Conservation (phyloP, 2,113 vertebrate genomes). For the Pleuronectes platessa region DNA sequence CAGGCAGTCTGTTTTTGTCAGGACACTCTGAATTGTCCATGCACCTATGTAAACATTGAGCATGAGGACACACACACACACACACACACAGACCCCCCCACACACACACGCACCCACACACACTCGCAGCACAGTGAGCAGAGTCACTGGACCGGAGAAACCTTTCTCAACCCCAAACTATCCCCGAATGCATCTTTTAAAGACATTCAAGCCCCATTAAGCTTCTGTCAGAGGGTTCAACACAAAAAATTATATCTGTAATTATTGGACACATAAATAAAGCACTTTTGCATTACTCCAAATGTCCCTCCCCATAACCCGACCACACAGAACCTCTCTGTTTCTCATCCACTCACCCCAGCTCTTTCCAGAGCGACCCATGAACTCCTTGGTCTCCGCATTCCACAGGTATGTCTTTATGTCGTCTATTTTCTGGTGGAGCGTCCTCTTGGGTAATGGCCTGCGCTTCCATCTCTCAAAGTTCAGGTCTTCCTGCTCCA, state of each 20-base stretch:
- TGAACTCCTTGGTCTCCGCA: slow-evolving; percentile 91
- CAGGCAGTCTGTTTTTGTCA: slow-evolving; percentile 87
- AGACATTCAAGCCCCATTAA: slow-evolving; percentile 15
- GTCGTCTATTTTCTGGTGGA: slow-evolving; percentile 85
- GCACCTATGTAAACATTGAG: slow-evolving; percentile 86
- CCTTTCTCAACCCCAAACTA: slow-evolving; percentile 47
- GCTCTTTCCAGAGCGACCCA: slow-evolving; percentile 94
- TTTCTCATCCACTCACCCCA: slow-evolving; percentile 89
- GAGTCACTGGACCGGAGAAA: slow-evolving; percentile 54
- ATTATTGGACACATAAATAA: not conserved
- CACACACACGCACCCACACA: not conserved
- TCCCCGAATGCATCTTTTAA: slow-evolving; percentile 42
- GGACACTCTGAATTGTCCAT: slow-evolving; percentile 80
- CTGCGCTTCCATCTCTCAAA: slow-evolving; percentile 85
- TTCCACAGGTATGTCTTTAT: slow-evolving; percentile 94
- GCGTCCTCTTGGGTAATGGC: slow-evolving; percentile 81
- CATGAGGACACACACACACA: slow-evolving; percentile 54
- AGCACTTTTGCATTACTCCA: slow-evolving; percentile 16
- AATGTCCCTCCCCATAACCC: not conserved
- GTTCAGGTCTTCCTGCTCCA: slow-evolving; percentile 85
- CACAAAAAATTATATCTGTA: slow-evolving; percentile 2
- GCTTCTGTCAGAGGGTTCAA: not conserved
- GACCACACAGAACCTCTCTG: slow-evolving; percentile 28
- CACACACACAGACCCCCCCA: not conserved
- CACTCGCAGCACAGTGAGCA: slow-evolving; percentile 54